Evolutionary conservation across 2,888 invertebrate species (phyloP).

Genomic region (Exocentrus adspersus): DNA sequence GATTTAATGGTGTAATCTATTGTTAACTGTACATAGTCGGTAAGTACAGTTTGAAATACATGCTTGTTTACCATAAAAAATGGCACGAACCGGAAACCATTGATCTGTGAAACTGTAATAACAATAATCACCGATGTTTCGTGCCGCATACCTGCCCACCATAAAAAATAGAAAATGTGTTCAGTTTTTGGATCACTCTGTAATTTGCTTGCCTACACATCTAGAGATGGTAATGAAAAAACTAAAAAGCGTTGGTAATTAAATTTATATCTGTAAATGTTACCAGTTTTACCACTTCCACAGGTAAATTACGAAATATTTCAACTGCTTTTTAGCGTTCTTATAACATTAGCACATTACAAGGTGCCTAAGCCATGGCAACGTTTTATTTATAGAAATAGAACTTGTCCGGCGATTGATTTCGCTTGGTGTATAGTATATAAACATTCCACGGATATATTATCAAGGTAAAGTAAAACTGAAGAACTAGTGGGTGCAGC

Average conservation of each 20-base stretch:
- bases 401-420: slow-evolving; percentile 2
- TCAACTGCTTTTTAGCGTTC: slow-evolving; percentile 16
- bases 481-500: slow-evolving; percentile 8
- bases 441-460: slow-evolving; percentile 7
- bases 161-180: background rate
- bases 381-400: slow-evolving; percentile 26
- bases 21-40: slow-evolving; percentile 23
- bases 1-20: background rate
- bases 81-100: background rate
- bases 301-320: slow-evolving; percentile 17
- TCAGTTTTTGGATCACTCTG: background rate
- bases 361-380: slow-evolving; percentile 22
- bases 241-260: slow-evolving; percentile 19
- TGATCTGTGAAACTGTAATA: slow-evolving; percentile 18
- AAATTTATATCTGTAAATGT: slow-evolving; percentile 24
- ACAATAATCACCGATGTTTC: background rate
- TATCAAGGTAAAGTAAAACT: slow-evolving; percentile 8
- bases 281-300: slow-evolving; percentile 22
- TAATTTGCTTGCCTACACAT: background rate
- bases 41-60: slow-evolving; percentile 5
- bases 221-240: slow-evolving; percentile 1
- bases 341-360: slow-evolving; percentile 1
- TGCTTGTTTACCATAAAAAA: slow-evolving; percentile 13
- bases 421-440: slow-evolving; percentile 1
- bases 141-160: background rate